These are phyloP conservation scores for Pseudoips prasinana DNA, from an alignment of 2,888 invertebrate genomes.

Conservation along the genomic window DNA sequence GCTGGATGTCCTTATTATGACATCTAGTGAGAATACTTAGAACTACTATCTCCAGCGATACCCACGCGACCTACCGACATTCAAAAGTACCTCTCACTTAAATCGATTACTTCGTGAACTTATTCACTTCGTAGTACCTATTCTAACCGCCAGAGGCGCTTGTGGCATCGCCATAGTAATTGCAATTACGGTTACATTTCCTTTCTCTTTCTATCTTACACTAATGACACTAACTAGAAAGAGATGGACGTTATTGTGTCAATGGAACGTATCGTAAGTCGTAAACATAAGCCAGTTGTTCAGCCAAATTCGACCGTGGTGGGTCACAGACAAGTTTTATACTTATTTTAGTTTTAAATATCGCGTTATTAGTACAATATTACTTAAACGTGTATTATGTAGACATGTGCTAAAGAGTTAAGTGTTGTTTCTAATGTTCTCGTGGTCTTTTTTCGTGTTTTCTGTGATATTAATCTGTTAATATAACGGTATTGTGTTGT, in stretches of 20 bases:
- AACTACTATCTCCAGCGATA: not conserved
- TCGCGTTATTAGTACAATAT: constrained; percentile 18
- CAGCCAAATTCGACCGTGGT: constrained; percentile 55
- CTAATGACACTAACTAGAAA: constrained; percentile 22
- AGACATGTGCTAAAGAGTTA: constrained; percentile 13
- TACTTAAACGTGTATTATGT: constrained; percentile 29
- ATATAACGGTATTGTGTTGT: constrained; percentile 61
- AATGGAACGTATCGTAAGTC: constrained; percentile 67
- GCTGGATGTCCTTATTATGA: no score
- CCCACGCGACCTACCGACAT: constrained; percentile 19
- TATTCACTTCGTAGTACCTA: constrained; percentile 21
- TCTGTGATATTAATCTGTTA: constrained; percentile 45
- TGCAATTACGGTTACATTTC: constrained; percentile 32
- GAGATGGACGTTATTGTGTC: constrained; percentile 41
- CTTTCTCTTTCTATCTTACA: constrained; percentile 29
- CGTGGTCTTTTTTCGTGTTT: constrained; percentile 24
- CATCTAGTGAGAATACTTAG: constrained; percentile 28
- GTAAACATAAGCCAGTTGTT: constrained; percentile 54
- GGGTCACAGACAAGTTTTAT: constrained; percentile 32
- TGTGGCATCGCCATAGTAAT: constrained; percentile 17
- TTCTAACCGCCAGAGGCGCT: constrained; percentile 22
- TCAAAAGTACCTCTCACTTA: constrained; percentile 2
- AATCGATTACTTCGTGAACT: constrained; percentile 29
- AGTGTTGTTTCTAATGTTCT: constrained; percentile 25
- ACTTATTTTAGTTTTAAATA: constrained; percentile 19